Percentiles rank a stretch among this genome's conserved stretches.
These are phyloP conservation scores for Pemphredon lugubris DNA, from an alignment of 2,888 invertebrate genomes.

Conservation along the genomic window DNA sequence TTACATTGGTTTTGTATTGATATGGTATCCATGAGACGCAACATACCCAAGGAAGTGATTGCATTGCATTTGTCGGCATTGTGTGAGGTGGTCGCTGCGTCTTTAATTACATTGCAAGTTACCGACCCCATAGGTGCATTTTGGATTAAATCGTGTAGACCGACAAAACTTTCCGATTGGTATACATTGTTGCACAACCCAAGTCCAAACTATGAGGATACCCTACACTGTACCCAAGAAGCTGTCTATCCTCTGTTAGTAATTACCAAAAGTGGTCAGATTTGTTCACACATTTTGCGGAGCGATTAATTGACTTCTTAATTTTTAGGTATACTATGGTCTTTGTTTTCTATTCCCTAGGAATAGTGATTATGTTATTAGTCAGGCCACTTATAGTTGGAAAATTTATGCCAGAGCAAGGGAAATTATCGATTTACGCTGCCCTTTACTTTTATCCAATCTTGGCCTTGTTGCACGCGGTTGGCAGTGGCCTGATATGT, in stretches of 20 bases:
- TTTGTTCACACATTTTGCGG: too few species aligned
- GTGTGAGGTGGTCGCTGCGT: conserved; percentile 90
- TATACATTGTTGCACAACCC: conserved; percentile 98
- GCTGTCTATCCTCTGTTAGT: conserved; percentile 98
- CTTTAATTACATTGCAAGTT: conserved; percentile 89
- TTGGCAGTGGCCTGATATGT: conserved; percentile 96
- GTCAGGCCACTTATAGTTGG: conserved; percentile 89
- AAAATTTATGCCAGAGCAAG: conserved; percentile 85
- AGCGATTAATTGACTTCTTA: too few species aligned
- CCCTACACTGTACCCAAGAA: conserved; percentile 97
- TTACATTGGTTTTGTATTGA: conserved; percentile 97
- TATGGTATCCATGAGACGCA: conserved; percentile 88
- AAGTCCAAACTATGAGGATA: conserved; percentile 93
- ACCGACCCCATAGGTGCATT: conserved; percentile 92
- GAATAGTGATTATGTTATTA: conserved; percentile 89
- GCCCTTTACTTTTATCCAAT: conserved; percentile 97
- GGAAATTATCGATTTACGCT: conserved; percentile 93
- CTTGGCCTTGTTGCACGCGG: conserved; percentile 91
- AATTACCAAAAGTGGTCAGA: too few species aligned
- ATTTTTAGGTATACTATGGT: conserved; percentile 92
- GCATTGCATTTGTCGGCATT: conserved; percentile 91
- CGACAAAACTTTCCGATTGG: conserved; percentile 95
- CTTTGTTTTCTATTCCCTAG: conserved; percentile 93
- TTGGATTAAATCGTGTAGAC: conserved; percentile 89
- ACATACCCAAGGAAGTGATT: conserved; percentile 89